phyloP scores from a whole-genome alignment of 1,140 invertebrate genomes.

The Calycopis cecrops region DNA sequence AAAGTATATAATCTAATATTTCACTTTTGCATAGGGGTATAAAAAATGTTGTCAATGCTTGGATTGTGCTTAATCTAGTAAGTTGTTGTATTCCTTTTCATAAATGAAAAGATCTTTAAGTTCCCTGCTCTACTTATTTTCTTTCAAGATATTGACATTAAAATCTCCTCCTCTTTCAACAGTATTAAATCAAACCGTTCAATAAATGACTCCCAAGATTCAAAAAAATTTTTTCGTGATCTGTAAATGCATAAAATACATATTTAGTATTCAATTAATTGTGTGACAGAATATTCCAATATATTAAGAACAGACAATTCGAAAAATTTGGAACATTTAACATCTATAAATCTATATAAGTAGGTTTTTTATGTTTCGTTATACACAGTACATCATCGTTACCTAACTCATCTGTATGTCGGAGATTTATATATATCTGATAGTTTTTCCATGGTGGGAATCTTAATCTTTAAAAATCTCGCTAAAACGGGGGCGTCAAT shows the following conservation, averaged over 20 bases:
- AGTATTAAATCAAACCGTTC: not conserved
- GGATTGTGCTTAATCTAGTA: no score
- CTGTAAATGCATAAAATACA: constrained; percentile 26
- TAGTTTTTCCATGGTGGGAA: constrained; percentile 19
- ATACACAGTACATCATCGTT: constrained; percentile 6
- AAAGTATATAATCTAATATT: no score
- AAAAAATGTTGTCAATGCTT: no score
- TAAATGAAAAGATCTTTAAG: no score
- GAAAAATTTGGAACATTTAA: constrained; percentile 19
- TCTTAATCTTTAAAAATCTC: no score
- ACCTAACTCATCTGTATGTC: constrained; percentile 19
- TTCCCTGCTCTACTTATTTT: no score
- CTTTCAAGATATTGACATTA: no score
- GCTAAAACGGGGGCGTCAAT: no score
- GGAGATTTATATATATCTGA: no score
- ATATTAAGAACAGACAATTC: not conserved
- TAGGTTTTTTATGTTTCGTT: constrained; percentile 23
- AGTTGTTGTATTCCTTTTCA: no score
- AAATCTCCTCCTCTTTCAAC: not conserved
- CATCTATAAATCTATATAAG: constrained; percentile 1
- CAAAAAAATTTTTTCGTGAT: not conserved
- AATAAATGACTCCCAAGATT: not conserved
- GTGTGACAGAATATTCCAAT: constrained; percentile 10
- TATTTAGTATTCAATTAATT: constrained; percentile 17
- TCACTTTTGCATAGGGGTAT: no score